A percentile compares a stretch with the other conserved stretches of the same genome.
Evolutionary conservation across 2,113 vertebrate genomes (phyloP).

Genomic region (Pteruthius melanotis): DNA sequence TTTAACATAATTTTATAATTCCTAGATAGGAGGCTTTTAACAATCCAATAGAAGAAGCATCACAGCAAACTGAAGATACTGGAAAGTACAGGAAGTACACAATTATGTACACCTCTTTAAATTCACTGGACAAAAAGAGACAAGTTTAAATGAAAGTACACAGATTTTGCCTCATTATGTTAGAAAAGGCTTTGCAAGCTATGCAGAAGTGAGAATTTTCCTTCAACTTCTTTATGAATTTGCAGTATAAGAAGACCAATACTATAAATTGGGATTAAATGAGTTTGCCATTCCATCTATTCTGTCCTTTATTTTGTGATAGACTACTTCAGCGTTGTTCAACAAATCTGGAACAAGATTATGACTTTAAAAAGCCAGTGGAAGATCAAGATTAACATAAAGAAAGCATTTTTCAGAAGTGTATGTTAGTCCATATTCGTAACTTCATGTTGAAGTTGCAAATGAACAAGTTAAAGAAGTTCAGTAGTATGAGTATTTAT

Average conservation of each 20-base stretch:
- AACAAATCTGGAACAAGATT: not conserved
- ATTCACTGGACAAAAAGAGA: not conserved
- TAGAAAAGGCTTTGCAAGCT: not conserved
- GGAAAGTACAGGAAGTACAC: not conserved
- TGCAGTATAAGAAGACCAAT: not conserved
- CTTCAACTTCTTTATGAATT: not conserved
- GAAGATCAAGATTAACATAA: not conserved
- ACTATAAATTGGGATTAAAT: not conserved
- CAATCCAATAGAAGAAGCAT: not conserved
- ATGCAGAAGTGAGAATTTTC: not conserved
- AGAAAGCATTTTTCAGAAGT: not conserved
- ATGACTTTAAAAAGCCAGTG: not conserved
- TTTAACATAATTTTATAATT: not conserved
- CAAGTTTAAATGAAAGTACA: not conserved
- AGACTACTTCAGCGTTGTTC: not conserved
- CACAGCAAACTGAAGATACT: not conserved
- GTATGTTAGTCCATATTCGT: not conserved
- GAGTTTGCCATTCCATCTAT: not conserved
- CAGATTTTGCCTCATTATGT: not conserved
- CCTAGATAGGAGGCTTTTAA: not conserved
- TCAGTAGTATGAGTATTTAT: not conserved
- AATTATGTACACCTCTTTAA: not conserved
- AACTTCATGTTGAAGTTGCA: not conserved
- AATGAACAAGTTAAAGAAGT: not conserved
- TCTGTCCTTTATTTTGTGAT: not conserved